phyloP scores from a whole-genome alignment of 2,888 invertebrate genomes.

The Itoplectis maculator region DNA sequence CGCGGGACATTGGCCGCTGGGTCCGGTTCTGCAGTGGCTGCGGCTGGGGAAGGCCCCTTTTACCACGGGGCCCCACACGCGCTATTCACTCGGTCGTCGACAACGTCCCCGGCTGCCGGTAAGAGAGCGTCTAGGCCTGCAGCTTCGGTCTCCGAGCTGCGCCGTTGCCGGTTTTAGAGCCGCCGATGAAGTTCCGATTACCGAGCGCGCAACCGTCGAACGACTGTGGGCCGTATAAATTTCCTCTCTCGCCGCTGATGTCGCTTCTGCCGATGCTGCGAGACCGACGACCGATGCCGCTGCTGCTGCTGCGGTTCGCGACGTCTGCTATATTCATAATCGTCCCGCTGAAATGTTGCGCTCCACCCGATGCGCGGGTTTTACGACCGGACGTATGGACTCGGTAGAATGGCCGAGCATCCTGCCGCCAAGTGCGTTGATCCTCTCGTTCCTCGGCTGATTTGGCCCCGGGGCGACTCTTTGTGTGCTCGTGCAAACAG shows the following conservation, averaged over 20 bases:
- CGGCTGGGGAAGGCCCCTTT: neutral
- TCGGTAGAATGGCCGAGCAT: slow-evolving; percentile 34
- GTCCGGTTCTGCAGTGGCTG: slow-evolving; percentile 22
- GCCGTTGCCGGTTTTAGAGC: slow-evolving; percentile 57
- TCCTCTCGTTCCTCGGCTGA: slow-evolving; percentile 24
- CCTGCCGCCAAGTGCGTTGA: slow-evolving; percentile 43
- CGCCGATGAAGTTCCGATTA: slow-evolving; percentile 59
- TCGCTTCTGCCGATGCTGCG: slow-evolving; percentile 34
- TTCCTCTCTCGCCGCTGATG: slow-evolving; percentile 52
- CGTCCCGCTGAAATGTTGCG: slow-evolving; percentile 41
- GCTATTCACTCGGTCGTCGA: slow-evolving; percentile 20
- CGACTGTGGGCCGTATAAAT: slow-evolving; percentile 52
- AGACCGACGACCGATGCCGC: slow-evolving; percentile 32
- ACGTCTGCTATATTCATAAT: slow-evolving; percentile 44
- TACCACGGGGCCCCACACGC: slow-evolving; percentile 27
- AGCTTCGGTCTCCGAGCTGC: slow-evolving; percentile 17
- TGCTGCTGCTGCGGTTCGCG: neutral
- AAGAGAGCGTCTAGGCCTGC: slow-evolving; percentile 56
- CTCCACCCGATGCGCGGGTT: slow-evolving; percentile 36
- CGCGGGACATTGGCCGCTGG: neutral
- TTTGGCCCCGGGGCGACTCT: neutral
- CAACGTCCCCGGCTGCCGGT: slow-evolving; percentile 60
- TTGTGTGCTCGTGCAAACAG: slow-evolving; percentile 9
- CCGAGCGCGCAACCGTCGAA: slow-evolving; percentile 53
- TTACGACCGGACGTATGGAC: slow-evolving; percentile 52